A percentile compares a stretch with the other conserved stretches of the same genome.
These are phyloP conservation scores for Stomatorhinus walkeri DNA, from an alignment of 2,797 vertebrate species.

Conservation along the genomic window DNA sequence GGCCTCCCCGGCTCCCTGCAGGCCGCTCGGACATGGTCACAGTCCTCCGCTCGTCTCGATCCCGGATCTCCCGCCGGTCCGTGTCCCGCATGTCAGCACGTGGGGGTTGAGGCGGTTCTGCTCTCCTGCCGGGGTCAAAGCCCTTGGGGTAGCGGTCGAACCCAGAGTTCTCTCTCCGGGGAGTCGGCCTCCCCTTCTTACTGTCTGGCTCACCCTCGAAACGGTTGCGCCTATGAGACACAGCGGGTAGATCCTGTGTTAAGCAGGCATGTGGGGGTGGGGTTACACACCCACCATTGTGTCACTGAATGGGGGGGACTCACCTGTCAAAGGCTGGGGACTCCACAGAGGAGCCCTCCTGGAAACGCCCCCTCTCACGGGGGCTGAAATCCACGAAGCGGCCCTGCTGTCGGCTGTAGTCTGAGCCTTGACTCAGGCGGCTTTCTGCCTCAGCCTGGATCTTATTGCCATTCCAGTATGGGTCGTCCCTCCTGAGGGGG, in stretches of 20 bases:
- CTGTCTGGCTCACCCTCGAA: slow-evolving; percentile 82
- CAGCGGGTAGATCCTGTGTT: not conserved
- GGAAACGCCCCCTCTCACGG: slow-evolving; percentile 76
- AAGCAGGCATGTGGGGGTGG: not conserved
- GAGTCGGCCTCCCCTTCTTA: slow-evolving; percentile 78
- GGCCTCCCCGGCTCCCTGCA: slow-evolving; percentile 50
- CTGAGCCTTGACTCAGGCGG: slow-evolving; percentile 77
- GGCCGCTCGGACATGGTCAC: slow-evolving; percentile 75
- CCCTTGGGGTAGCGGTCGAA: slow-evolving; percentile 87
- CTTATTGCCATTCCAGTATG: slow-evolving; percentile 89
- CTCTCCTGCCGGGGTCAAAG: slow-evolving; percentile 76
- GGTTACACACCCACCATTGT: not conserved
- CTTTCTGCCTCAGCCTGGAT: slow-evolving; percentile 76
- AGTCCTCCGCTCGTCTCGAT: slow-evolving; percentile 72
- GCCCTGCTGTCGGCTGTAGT: slow-evolving; percentile 81
- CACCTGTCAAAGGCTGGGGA: slow-evolving; percentile 82
- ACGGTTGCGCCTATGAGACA: slow-evolving; percentile 68
- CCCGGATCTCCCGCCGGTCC: slow-evolving; percentile 78
- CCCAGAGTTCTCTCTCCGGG: slow-evolving; percentile 69
- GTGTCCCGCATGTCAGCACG: slow-evolving; percentile 76
- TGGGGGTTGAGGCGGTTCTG: slow-evolving; percentile 64
- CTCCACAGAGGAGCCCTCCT: slow-evolving; percentile 68
- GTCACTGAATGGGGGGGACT: not conserved
- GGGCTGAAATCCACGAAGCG: slow-evolving; percentile 85
- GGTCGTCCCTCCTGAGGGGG: slow-evolving; percentile 72